Base-by-base conservation (phyloP, 2,888 invertebrate species). In the Melinaea marsaeus region DNA sequence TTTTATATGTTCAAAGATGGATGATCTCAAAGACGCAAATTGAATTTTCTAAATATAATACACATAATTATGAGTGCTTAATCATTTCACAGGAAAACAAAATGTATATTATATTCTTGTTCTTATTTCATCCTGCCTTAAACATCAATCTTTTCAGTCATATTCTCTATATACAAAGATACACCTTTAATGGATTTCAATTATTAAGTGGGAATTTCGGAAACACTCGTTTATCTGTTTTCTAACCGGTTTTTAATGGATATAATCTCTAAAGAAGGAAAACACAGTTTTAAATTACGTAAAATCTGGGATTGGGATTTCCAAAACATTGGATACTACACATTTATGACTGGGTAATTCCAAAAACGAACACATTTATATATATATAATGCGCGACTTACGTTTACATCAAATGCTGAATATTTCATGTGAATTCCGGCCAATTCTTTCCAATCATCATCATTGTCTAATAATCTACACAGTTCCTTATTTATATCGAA, bases 401-500 rank as follows among this genome's bases (percentile, higher is more conserved):
- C 92, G 71, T 91, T 91, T 42, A 94, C 89, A 37, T 92, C 92
- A 60, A 88, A 86, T 2, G 92, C 87, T 65, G 92, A 92, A 75
- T 94, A 95, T 63, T 93, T 88, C 94, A 96, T 95, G 65, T 90
- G 82, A 64, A 87, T 86, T 64, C 92, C 92, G 42, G 94, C 97
- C 66, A 98, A 84, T 74, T 95, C 94, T 77, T 94, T 93, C 97
- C 97, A 98, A 73, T 93, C 92, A 71, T 95, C 93, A 76, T 95
- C 93, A 69, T 93, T 92, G 79, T 98, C 97, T 60, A 98, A 88
- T 70, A 97, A 92, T 71, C 93, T 91, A 77, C 96, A 97, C 51
- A 98, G 78, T 73, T 94, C 92, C 66, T 92, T 92, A 64, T 95
- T 91, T 73, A 94, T 93, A 35, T 90, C 83, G 73, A 93, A 94